Percentiles rank a stretch among this genome's conserved stretches.
Conservation (phyloP, 1,140 invertebrate species). For the Phymastichus coffea region DNA sequence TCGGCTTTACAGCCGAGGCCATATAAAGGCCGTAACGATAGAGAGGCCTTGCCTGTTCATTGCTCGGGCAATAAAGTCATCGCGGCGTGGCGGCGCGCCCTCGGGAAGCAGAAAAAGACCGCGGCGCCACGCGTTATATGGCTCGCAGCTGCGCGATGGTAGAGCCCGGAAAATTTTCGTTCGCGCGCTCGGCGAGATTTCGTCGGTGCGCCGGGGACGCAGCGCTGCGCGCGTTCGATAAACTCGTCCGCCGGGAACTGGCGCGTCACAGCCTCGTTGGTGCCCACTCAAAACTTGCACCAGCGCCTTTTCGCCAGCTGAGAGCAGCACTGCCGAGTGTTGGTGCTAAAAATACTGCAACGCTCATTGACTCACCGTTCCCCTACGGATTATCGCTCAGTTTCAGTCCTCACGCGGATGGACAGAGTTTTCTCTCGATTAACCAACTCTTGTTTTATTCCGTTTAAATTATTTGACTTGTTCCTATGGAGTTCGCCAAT, state of each 20-base stretch:
- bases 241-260: conserved; percentile 36
- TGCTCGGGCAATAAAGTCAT: conserved; percentile 26
- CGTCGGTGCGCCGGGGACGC: neutral
- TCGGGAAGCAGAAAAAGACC: neutral
- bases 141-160: neutral
- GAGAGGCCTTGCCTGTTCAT: neutral
- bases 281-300: too few relatives aligned
- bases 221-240: conserved; percentile 23
- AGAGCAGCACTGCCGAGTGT: too few relatives aligned
- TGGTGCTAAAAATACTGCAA: too few relatives aligned
- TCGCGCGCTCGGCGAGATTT: conserved; percentile 6
- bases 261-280: too few relatives aligned
- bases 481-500: too few relatives aligned
- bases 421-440: too few relatives aligned
- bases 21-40: conserved; percentile 25
- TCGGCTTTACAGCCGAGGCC: conserved; percentile 14
- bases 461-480: too few relatives aligned
- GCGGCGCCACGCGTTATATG: neutral
- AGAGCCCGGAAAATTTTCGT: conserved; percentile 7
- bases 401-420: too few relatives aligned
- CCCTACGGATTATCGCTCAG: too few relatives aligned
- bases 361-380: too few relatives aligned
- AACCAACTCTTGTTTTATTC: too few relatives aligned
- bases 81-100: neutral
- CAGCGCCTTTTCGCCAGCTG: too few relatives aligned